Percentiles rank a stretch among this genome's conserved stretches.
Evolutionary conservation across 2,888 invertebrate genomes (phyloP).

Genomic region (Trissonchulus latispiculum): DNA sequence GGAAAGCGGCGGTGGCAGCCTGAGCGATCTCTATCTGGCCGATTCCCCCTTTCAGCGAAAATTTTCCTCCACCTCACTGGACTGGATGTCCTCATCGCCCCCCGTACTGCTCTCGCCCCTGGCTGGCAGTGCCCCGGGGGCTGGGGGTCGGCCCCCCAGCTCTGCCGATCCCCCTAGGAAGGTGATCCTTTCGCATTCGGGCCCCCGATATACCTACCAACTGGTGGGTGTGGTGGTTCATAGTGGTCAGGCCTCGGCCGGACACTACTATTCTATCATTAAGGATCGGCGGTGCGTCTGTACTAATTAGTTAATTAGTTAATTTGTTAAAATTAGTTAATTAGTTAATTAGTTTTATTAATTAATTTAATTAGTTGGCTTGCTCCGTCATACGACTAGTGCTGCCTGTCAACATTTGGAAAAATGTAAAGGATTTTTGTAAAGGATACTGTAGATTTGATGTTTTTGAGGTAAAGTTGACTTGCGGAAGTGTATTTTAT

Average conservation of each 20-base stretch:
- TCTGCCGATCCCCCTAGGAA: background rate
- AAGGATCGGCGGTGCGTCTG: constrained; percentile 44
- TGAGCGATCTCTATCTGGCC: background rate
- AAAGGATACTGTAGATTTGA: no score
- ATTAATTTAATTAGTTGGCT: no score
- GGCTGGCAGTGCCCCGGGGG: background rate
- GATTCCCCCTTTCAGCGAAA: constrained; percentile 5
- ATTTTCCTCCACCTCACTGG: constrained; percentile 4
- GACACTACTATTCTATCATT: constrained; percentile 52
- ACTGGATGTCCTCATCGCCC: background rate
- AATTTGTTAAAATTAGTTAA: no score
- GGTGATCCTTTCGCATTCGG: background rate
- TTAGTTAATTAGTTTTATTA: no score
- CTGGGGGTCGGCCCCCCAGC: constrained; percentile 19
- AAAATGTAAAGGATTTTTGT: no score
- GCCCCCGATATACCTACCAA: constrained; percentile 41
- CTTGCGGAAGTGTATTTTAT: no score
- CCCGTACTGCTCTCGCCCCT: no score
- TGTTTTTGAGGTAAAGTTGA: no score
- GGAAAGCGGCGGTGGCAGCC: constrained; percentile 17
- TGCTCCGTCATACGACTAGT: no score
- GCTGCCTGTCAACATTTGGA: no score
- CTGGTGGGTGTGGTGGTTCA: constrained; percentile 52
- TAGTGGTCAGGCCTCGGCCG: constrained; percentile 52
- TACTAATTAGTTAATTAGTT: no score